Evolutionary conservation across 2,797 vertebrate species (phyloP), one percentile per base, ranked within the genome.

Genomic region (Macropodus opercularis): DNA sequence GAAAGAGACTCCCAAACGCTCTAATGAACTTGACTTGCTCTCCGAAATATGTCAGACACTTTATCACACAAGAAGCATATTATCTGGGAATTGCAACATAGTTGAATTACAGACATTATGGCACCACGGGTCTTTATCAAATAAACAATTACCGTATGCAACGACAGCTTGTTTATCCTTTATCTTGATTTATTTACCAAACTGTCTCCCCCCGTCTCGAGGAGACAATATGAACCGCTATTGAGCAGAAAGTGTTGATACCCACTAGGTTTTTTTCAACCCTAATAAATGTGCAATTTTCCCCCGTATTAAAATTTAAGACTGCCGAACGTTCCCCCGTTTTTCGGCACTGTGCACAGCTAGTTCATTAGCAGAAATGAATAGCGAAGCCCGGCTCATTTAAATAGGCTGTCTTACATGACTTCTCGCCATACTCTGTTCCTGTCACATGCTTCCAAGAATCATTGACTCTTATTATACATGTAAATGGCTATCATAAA

Each of bases 401-500:
- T 98, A 98, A 96, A 98, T 95, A 93, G 95, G 94, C 95, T 97
- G 97, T 98, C 96, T 95, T 96, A 96, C 96, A 96, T 94, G 94
- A 94, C 94, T 95, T 96, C 96, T 96, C 94, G 92, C 95, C 92
- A 86, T 92, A 96, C 96, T 98, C 95, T 95, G 95, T 98, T 97
- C 95, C 97, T 94, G 96, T 98, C 97, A 97, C 95, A 95, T 92
- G 94, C 94, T 95, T 96, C 95, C 92, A 96, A 95, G 96, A 99
- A 98, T 98, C 97, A 99, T 98, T 96, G 97, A 96, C 95, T 98
- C 96, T 97, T 98, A 99, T 98, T 98, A 98, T 97, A 98, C 96
- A 97, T 98, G 96, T 98, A 98, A 99, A 98, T 98, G 96, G 96
- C 96, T 96, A 98, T 99, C 97, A 98, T 99, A 99, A 99, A 98